These are phyloP conservation scores for Alitta virens DNA, from an alignment of 2,888 invertebrate genomes.

Conservation along the genomic window DNA sequence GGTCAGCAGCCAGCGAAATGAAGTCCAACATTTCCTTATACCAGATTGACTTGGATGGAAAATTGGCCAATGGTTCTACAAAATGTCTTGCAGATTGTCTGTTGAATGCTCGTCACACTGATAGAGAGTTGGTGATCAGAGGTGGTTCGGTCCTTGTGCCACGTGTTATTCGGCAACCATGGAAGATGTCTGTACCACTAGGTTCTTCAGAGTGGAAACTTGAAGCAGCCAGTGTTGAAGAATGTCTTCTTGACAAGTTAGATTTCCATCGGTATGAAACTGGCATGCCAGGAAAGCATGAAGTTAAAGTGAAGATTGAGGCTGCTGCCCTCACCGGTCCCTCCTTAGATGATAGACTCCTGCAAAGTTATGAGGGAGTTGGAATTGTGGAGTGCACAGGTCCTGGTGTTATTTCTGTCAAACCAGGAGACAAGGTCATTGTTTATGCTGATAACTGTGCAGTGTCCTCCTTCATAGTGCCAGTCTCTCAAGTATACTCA, in stretches of 20 bases:
- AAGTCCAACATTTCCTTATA: slow-evolving; percentile 2
- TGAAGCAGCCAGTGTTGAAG: background rate
- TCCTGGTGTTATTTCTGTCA: background rate
- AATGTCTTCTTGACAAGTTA: background rate
- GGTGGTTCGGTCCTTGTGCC: background rate
- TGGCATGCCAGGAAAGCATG: background rate
- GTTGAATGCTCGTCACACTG: background rate
- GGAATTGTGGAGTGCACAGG: slow-evolving; percentile 8
- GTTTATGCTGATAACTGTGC: slow-evolving; percentile 3
- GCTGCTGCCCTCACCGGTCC: background rate
- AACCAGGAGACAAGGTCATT: slow-evolving; percentile 7
- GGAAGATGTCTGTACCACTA: background rate
- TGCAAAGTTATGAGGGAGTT: background rate
- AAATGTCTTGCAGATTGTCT: background rate
- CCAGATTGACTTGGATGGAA: background rate
- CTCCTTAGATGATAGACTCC: background rate
- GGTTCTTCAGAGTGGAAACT: background rate
- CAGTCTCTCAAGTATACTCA: background rate
- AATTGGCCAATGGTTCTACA: too few species aligned
- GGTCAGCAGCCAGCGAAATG: slow-evolving; percentile 11
- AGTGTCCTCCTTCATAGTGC: background rate
- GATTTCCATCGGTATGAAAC: background rate
- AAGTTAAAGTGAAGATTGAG: background rate
- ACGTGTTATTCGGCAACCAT: background rate
- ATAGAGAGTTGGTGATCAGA: background rate